Base-by-base conservation (phyloP, 2,797 vertebrate genomes). In the Urocyon cinereoargenteus region DNA sequence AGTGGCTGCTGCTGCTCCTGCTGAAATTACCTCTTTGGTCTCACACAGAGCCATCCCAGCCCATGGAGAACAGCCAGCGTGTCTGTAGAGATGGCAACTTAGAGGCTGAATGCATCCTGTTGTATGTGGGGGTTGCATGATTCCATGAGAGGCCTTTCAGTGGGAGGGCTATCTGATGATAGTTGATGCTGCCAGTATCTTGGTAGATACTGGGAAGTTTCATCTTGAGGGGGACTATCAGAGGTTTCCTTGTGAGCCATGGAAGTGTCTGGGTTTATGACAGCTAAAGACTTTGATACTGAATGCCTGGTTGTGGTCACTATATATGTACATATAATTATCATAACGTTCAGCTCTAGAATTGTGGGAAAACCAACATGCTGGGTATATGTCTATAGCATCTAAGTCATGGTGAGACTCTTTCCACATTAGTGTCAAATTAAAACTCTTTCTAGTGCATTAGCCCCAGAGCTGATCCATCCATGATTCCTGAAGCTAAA, bases 1-100 rank as follows among this genome's bases (percentile, higher is more conserved):
- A 94, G 84, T 0, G 6, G 59, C 79, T 40, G 86, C 55, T 79
- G 86, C 10, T 92, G 86, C 86, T 93, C 85, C 87, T 91, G 89
- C 57, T 96, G 96, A 87, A 97, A 97, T 98, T 94, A 91, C 90
- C 94, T 96, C 95, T 96, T 94, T 97, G 96, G 64, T 96, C 82
- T 97, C 92, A 96, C 57, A 82, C 86, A 97, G 88, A 96, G 90
- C 87, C 79, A 81, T 94, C 86, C 79, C 91, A 14, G n/a, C 88
- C 88, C 57, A 61, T 85, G 96, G 97, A 97, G 73, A 94, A 78
- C 12, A 72, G 96, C 97, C 97, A 98, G 59, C 26, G 8, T 57
- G 61, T 97, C 79, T 94, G 86, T 83, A 92, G 94, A 86, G 61
- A 96, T 93, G 94, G 88, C 73, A 51, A 51, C 79, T 82, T 93